Base-by-base conservation (phyloP, 2,113 vertebrate species). In the Melanerpes aurifrons region DNA sequence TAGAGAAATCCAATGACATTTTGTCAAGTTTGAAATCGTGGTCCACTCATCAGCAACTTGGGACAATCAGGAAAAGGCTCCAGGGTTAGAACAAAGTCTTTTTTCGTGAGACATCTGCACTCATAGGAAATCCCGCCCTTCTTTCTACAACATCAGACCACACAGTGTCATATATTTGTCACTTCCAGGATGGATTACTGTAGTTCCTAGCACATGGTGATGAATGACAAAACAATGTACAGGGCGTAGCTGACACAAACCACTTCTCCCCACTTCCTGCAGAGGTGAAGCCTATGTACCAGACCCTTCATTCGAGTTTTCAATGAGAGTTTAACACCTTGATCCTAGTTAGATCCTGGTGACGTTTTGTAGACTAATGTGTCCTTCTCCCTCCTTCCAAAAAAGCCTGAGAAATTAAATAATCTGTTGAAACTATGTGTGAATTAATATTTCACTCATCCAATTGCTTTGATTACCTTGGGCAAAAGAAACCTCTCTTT, bases 171-270 rank as follows among this genome's bases (percentile, higher is more conserved):
- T 76, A 7, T 16, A 28, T 87, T 95, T 89, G 94, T 92, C 93
- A 92, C 89, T 92, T 95, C 92, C 96, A 96, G 91, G 84, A 82
- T 77, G 92, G 75, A 92, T 95, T 96, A 89, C 61, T 92, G 87
- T 26, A 82, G 57, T 68, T 96, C 61, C 56, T 87, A 87, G 87
- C 57, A 73, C 89, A 82, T 73, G 37, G 58, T 92, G 94, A 91
- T 0, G 1, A 89, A 87, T n/a, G 18, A 71, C 43, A 71, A 79
- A 93, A 77, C 68, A 92, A 93, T 93, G 87, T 18, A n/a, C 50
- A 89, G 78, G 31, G 74, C 67, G 74, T 56, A 92, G 74, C 84
- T 70, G 47, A 67, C 73, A 62, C 31, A 85, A 87, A 94, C 32
- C n/a, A 16, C 57, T 87, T 87, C 59, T 92, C 31, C 57, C 57